Evolutionary conservation across 35 echinoderm and acorn worm genomes (phyloP).

Genomic region (Heliocidaris erythrogramma): DNA sequence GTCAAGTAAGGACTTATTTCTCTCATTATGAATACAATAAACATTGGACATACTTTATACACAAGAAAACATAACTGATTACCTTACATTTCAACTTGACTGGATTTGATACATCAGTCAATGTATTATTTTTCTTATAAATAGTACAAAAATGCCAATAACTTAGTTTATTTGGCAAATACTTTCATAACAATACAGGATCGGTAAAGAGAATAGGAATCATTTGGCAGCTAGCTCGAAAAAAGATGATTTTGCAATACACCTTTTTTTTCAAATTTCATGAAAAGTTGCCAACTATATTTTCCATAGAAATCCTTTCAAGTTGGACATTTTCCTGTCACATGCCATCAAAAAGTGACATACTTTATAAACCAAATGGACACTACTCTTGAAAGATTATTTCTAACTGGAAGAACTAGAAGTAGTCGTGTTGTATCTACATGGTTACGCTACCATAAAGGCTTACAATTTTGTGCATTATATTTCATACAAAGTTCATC

Average conservation of each 20-base stretch:
- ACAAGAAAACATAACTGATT: slow-evolving; percentile 45
- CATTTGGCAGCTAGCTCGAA: slow-evolving; percentile 43
- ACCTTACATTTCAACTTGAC: slow-evolving; percentile 28
- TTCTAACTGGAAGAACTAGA: slow-evolving; percentile 51
- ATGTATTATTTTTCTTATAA: slow-evolving; percentile 45
- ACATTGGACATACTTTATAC: slow-evolving; percentile 51
- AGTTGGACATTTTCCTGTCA: slow-evolving; percentile 39
- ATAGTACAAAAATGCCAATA: slow-evolving; percentile 57
- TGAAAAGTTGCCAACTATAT: slow-evolving; percentile 29
- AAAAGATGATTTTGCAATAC: slow-evolving; percentile 16
- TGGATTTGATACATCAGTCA: slow-evolving; percentile 25
- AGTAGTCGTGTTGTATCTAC: slow-evolving; percentile 40
- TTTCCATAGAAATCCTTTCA: slow-evolving; percentile 25
- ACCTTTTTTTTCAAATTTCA: slow-evolving; percentile 7
- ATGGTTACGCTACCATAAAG: slow-evolving; percentile 26
- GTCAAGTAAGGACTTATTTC: slow-evolving; percentile 35
- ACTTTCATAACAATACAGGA: slow-evolving; percentile 51
- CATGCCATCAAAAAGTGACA: slow-evolving; percentile 31
- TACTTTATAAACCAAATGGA: slow-evolving; percentile 29
- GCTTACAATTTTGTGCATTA: slow-evolving; percentile 43
- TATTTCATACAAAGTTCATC: slow-evolving; percentile 16
- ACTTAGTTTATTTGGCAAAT: slow-evolving; percentile 53
- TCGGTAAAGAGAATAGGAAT: slow-evolving; percentile 36
- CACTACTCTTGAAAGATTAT: slow-evolving; percentile 37
- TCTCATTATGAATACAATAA: slow-evolving; percentile 46